Base-by-base conservation (phyloP, 2,888 invertebrate genomes). In the Monopis laevigella region DNA sequence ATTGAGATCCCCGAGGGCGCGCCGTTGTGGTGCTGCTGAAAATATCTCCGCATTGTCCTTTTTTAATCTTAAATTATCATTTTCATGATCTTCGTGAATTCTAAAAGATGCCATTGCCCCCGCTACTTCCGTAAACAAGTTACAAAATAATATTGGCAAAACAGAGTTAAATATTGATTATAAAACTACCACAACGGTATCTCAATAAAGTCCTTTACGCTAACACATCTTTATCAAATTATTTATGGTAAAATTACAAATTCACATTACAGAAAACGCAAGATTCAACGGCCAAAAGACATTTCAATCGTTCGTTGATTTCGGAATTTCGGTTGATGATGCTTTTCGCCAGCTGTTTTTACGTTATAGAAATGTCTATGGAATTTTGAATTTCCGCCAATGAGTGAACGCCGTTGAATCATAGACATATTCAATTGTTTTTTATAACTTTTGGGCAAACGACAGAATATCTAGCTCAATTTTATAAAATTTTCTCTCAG, bases 41-140 rank as follows among this genome's bases (percentile, higher is more conserved):
- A 75, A 75, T 48, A 75, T 53, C 44, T 78, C 78, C 48, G 69
- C 64, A 56, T 69, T 80, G 48, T 84, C 85, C 62, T 84, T 84
- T 50, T 74, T 71, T 40, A 77, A 65, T 46, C 74, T 77, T 51
- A 80, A 59, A 48, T 78, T 62, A 52, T 85, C 77, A 70, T 92
- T 92, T 73, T 91, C 91, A 65, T 88, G 87, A 71, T 91, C 90
- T 68, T 88, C 87, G 69, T 87, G 88, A 59, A 90, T 88, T 71
- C 86, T 84, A 68, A 90, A 87, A 53, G 85, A 83, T 69, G 89
- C 89, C 90, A 90, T 90, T 70, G 64, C 61, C n/a, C 55, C 55
- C 50, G 61, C 56, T 63, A 55, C 54, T 63, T 69, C 65, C 66
- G 71, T 70, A 70, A 68, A 74, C 67, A 14, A 34, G 16, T 6